A percentile compares a stretch with the other conserved stretches of the same genome.
Conservation (phyloP, 2,888 invertebrate genomes). For the Odontocolon sp. region DNA sequence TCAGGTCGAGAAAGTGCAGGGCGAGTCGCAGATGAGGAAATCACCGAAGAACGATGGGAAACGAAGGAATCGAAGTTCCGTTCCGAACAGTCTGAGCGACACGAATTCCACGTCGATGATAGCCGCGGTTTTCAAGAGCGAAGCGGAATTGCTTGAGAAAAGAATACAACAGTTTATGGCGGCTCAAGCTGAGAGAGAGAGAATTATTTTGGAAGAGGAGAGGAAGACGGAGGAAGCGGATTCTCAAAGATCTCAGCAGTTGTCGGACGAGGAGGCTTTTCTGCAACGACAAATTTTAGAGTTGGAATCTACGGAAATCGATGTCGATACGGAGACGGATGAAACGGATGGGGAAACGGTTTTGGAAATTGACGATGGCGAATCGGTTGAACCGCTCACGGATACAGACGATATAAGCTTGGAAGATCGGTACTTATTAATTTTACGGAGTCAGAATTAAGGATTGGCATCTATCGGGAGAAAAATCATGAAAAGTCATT, state of each 20-base stretch:
- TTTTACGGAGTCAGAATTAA: no score
- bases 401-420: conserved; percentile 75
- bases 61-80: conserved; percentile 48
- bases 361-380: conserved; percentile 80
- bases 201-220: conserved; percentile 79
- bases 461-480: no score
- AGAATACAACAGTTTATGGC: conserved; percentile 79
- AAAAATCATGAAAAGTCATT: no score
- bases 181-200: conserved; percentile 79
- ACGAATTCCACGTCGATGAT: conserved; percentile 79
- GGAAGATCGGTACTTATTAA: conserved; percentile 73
- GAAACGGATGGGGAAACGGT: conserved; percentile 88
- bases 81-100: conserved; percentile 62
- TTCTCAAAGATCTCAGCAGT: conserved; percentile 84
- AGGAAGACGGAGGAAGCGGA: conserved; percentile 86
- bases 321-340: conserved; percentile 91
- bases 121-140: conserved; percentile 78
- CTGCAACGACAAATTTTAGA: conserved; percentile 89
- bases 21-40: conserved; percentile 63
- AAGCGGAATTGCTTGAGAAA: conserved; percentile 78
- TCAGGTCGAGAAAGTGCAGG: conserved; percentile 70
- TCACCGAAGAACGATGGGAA: conserved; percentile 58
- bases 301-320: conserved; percentile 87
- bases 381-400: conserved; percentile 65
- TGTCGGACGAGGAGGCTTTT: conserved; percentile 89